Evolutionary conservation across 2,888 invertebrate genomes (phyloP).

Genomic region (Chrysotoxum bicinctum): DNA sequence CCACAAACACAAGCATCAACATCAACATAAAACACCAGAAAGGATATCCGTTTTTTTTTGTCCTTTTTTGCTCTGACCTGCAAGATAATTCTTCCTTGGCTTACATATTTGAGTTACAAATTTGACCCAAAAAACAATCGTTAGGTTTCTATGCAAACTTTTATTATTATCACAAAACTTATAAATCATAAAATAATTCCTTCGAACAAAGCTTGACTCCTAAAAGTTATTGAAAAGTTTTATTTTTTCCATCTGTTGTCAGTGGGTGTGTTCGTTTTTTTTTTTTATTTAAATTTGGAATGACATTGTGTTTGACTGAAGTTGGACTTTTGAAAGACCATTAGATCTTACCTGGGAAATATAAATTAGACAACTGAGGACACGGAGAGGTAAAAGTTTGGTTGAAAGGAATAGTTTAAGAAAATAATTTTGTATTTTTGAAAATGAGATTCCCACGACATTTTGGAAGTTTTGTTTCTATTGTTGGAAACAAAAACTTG

Average conservation of each 20-base stretch:
- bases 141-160: constrained; percentile 58
- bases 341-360: neutral
- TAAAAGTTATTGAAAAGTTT: constrained; percentile 65
- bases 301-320: neutral
- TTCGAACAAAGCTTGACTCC: constrained; percentile 61
- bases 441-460: no score
- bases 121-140: constrained; percentile 70
- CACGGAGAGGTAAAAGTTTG: neutral
- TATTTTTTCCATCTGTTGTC: constrained; percentile 35
- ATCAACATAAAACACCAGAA: constrained; percentile 40
- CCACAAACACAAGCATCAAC: constrained; percentile 40
- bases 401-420: neutral
- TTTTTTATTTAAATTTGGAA: neutral
- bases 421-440: neutral
- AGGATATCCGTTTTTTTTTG: constrained; percentile 50
- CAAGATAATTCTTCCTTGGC: constrained; percentile 51
- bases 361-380: neutral
- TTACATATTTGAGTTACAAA: constrained; percentile 64
- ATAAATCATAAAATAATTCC: constrained; percentile 73
- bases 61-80: constrained; percentile 28
- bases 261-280: neutral
- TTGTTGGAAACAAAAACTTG: neutral
- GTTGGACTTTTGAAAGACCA: neutral
- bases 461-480: no score
- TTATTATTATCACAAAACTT: constrained; percentile 71